Conservation (phyloP, 2,113 vertebrate species). For the Sturnira hondurensis region DNA sequence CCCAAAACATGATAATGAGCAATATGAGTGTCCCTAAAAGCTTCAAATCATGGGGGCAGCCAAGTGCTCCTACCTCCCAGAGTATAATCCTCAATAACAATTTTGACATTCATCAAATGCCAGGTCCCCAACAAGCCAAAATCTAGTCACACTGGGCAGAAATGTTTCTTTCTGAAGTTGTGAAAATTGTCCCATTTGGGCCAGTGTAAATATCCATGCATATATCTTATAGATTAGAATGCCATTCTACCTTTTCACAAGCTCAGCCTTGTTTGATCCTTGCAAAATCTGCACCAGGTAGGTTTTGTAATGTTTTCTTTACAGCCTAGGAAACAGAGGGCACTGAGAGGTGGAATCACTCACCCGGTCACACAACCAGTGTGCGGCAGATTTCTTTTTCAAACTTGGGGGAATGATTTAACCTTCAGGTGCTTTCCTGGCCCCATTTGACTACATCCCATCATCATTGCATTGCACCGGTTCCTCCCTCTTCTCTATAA, state of each 20-base stretch:
- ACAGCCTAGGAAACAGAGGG: background rate
- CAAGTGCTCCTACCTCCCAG: background rate
- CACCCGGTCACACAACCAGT: background rate
- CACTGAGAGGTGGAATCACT: background rate
- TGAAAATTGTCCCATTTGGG: background rate
- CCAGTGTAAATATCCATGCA: background rate
- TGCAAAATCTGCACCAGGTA: conserved; percentile 47
- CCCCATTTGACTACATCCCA: background rate
- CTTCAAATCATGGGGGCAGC: accelerated
- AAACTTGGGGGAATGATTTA: background rate
- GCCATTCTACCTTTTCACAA: background rate
- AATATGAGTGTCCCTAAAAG: background rate
- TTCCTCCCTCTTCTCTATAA: background rate
- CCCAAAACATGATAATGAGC: background rate
- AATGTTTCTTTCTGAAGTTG: background rate
- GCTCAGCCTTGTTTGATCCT: background rate
- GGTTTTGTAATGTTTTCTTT: conserved; percentile 29
- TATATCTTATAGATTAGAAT: background rate
- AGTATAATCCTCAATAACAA: accelerated
- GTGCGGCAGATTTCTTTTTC: background rate
- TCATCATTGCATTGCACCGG: accelerated
- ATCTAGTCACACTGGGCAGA: background rate
- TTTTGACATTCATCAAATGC: background rate
- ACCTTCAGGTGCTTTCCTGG: background rate
- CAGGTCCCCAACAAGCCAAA: background rate